Evolutionary conservation across 1,140 invertebrate genomes (phyloP).

Genomic region (Panonychus citri): DNA sequence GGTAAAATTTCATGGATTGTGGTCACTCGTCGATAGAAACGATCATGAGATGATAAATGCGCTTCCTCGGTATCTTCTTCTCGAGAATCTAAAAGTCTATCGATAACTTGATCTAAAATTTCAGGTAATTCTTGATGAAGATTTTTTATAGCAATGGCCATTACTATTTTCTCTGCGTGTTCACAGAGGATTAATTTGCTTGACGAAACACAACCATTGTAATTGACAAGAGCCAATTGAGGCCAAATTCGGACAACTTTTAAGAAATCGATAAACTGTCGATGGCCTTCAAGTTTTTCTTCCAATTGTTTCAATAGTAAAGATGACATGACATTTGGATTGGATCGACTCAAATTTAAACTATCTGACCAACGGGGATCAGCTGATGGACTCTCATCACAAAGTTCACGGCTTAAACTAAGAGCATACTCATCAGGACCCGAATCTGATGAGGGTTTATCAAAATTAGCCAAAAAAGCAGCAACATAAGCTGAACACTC

Average conservation of each 20-base stretch:
- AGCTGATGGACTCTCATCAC: slow-evolving; percentile 62
- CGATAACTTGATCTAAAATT: slow-evolving; percentile 33
- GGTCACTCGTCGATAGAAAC: slow-evolving; percentile 44
- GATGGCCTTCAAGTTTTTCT: slow-evolving; percentile 55
- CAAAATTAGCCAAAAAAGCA: neutral
- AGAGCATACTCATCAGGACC: slow-evolving; percentile 38
- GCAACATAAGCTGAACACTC: neutral
- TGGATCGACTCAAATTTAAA: neutral
- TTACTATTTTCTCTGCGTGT: slow-evolving; percentile 46
- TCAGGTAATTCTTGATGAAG: slow-evolving; percentile 16
- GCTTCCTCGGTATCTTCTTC: slow-evolving; percentile 24
- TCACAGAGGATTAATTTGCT: slow-evolving; percentile 42
- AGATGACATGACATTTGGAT: slow-evolving; percentile 25
- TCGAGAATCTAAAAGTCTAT: slow-evolving; percentile 29
- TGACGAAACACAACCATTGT: slow-evolving; percentile 31
- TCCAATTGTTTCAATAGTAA: slow-evolving; percentile 56
- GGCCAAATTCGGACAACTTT: slow-evolving; percentile 46
- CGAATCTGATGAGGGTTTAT: neutral
- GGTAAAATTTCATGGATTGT: slow-evolving; percentile 22
- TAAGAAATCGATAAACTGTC: slow-evolving; percentile 39
- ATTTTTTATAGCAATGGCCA: slow-evolving; percentile 39
- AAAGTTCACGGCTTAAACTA: slow-evolving; percentile 46
- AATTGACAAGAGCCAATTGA: slow-evolving; percentile 32
- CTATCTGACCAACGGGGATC: slow-evolving; percentile 54
- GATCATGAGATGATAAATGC: slow-evolving; percentile 34